Evolutionary conservation across 2,888 invertebrate genomes (phyloP).

Genomic region (Eudasyphora cyanicolor): DNA sequence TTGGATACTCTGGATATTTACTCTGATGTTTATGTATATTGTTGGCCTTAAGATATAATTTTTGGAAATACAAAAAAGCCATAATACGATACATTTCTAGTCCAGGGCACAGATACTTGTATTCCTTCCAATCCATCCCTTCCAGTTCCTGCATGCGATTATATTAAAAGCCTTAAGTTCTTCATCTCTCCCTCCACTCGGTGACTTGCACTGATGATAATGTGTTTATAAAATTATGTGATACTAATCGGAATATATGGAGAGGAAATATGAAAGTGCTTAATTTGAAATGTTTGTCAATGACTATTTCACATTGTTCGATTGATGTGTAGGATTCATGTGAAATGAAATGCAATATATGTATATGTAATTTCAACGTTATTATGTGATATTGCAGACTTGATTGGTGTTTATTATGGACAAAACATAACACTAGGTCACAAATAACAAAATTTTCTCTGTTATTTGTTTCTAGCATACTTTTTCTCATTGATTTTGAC

Average conservation of each 20-base stretch:
- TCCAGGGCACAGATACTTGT: not conserved
- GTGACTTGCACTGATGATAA: not conserved
- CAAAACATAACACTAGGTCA: too few species aligned
- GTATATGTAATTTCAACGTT: too few species aligned
- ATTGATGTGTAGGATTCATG: not conserved
- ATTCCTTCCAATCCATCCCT: not conserved
- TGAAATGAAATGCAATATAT: not conserved
- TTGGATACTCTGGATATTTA: not conserved
- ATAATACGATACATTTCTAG: not conserved
- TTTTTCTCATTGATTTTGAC: too few species aligned
- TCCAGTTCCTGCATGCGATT: not conserved
- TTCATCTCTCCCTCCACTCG: not conserved
- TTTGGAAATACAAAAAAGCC: conserved; percentile 17
- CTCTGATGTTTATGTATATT: conserved; percentile 23
- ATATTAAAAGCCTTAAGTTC: not conserved
- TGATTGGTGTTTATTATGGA: too few species aligned
- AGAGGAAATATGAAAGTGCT: not conserved
- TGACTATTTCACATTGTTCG: too few species aligned
- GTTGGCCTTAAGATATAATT: conserved; percentile 36
- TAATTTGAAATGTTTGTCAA: not conserved
- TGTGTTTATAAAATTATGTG: not conserved
- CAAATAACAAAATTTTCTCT: too few species aligned
- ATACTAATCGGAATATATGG: not conserved
- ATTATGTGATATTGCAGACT: too few species aligned
- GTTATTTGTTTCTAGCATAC: too few species aligned